These are phyloP conservation scores for Dinothrombium tinctorium DNA, from an alignment of 1,140 invertebrate species.

Conservation along the genomic window DNA sequence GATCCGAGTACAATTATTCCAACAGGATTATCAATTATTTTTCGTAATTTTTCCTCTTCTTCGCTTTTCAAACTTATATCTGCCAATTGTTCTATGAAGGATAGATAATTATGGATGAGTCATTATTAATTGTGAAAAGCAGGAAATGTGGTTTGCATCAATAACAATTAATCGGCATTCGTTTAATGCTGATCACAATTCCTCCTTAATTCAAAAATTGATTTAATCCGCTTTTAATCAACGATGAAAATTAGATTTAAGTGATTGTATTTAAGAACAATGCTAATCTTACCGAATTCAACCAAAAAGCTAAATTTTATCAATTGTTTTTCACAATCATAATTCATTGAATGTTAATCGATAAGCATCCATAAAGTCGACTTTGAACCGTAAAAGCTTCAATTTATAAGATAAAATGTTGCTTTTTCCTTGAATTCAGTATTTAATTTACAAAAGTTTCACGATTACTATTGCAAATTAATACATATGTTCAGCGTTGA, in stretches of 20 bases:
- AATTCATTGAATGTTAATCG: not conserved
- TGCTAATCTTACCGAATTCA: slow-evolving; percentile 4
- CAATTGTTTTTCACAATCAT: not conserved
- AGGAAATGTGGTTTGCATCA: not conserved
- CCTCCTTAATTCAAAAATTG: not conserved
- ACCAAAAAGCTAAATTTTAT: not conserved
- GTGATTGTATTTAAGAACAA: not conserved
- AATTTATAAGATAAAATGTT: too few species aligned
- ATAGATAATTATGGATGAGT: slow-evolving; percentile 6
- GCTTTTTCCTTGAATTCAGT: too few species aligned
- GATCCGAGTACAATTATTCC: too few species aligned
- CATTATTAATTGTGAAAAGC: not conserved
- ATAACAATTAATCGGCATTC: not conserved
- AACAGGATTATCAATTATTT: slow-evolving; percentile 21
- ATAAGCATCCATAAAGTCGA: too few species aligned
- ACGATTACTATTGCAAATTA: not conserved
- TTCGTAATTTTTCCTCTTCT: slow-evolving; percentile 23
- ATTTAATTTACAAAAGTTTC: too few species aligned
- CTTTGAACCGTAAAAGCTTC: too few species aligned
- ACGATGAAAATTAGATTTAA: not conserved
- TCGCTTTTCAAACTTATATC: slow-evolving; percentile 19
- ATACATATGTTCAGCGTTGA: not conserved
- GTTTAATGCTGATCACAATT: not conserved
- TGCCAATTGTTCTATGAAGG: slow-evolving; percentile 20
- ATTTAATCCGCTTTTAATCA: not conserved